A percentile compares a stretch with the other conserved stretches of the same genome.
Conservation (phyloP, 2,113 vertebrate genomes). For the Chitala chitala region DNA sequence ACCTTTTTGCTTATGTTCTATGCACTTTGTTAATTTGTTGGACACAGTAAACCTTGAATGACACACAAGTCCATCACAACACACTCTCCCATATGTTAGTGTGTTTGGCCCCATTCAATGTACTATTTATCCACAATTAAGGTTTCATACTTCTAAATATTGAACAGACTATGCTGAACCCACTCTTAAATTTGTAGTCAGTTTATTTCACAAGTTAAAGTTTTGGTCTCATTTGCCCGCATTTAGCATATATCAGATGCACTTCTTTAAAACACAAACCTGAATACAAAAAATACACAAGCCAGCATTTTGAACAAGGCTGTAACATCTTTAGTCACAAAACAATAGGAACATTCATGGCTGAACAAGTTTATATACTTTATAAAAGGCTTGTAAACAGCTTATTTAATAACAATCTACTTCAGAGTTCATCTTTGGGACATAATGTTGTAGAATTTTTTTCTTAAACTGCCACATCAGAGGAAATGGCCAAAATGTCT, state of each 20-base stretch:
- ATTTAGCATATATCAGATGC: slow-evolving; percentile 42
- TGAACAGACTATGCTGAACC: neutral
- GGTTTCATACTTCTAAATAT: neutral
- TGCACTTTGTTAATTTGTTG: no score
- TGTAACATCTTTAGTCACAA: neutral
- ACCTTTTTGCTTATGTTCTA: no score
- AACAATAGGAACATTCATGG: neutral
- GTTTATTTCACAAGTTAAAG: slow-evolving; percentile 60
- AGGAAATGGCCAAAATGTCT: no score
- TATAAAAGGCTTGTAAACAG: slow-evolving; percentile 4
- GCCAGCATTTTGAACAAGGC: neutral
- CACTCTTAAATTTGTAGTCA: slow-evolving; percentile 40
- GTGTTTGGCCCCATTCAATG: no score
- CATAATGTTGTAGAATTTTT: neutral
- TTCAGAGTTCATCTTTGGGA: neutral
- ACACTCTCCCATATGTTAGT: no score
- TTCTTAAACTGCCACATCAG: no score
- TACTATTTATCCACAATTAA: neutral
- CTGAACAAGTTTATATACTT: neutral
- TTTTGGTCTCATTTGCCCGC: slow-evolving; percentile 54
- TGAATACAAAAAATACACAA: neutral
- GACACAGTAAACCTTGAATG: no score
- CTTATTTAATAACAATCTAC: slow-evolving; percentile 9
- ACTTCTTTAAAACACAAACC: slow-evolving; percentile 39
- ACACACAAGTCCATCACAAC: no score